phyloP scores from a whole-genome alignment of 2,888 invertebrate genomes.

The Xylocampa areola region DNA sequence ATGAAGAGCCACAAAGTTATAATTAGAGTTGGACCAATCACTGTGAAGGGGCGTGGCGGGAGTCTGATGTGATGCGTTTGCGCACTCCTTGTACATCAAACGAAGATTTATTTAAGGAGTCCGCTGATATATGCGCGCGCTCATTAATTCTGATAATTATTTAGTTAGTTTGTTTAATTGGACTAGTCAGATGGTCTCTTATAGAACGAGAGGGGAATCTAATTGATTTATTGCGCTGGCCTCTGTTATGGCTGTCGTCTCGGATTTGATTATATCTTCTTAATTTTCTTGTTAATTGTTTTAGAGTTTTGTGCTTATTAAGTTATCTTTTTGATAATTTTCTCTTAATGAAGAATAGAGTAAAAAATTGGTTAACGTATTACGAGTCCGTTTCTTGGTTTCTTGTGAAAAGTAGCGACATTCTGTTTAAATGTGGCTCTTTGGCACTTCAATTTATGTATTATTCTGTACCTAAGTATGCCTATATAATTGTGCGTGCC shows the following conservation, averaged over 20 bases:
- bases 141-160: conserved; percentile 89
- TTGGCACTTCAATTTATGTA: no score
- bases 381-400: no score
- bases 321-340: conserved; percentile 33
- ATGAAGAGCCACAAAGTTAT: conserved; percentile 78
- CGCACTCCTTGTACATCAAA: conserved; percentile 77
- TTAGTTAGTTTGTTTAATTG: conserved; percentile 87
- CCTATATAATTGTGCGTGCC: no score
- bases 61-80: conserved; percentile 73
- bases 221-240: conserved; percentile 62
- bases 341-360: neutral
- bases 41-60: conserved; percentile 76
- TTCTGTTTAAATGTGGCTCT: no score
- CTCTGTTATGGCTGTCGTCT: conserved; percentile 50
- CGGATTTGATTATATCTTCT: conserved; percentile 51
- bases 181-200: conserved; percentile 75
- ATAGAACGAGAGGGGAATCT: conserved; percentile 59
- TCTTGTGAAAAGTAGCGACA: no score
- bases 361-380: no score
- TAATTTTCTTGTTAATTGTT: conserved; percentile 58
- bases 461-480: no score
- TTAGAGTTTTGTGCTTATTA: conserved; percentile 45
- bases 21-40: conserved; percentile 87
- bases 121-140: conserved; percentile 79
- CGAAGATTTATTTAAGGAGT: conserved; percentile 82